Evolutionary conservation across 2,113 vertebrate species (phyloP), one percentile per base, ranked within the genome.

Genomic region (Chaetops frenatus): DNA sequence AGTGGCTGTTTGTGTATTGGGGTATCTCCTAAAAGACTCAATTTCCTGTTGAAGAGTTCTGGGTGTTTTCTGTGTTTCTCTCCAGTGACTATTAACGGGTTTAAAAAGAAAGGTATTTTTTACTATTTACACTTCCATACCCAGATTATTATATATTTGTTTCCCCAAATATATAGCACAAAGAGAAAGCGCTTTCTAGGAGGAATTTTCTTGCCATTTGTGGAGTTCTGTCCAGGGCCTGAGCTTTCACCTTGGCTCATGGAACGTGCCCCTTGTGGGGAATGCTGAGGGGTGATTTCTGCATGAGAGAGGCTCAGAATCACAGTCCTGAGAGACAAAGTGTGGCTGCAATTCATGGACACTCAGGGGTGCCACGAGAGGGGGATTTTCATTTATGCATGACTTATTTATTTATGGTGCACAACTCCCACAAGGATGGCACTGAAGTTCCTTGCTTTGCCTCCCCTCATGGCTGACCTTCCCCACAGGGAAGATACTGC

Each of bases 341-440:
- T 6, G 22, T 8, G 28, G 42, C 35, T 80, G 65, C 44, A 42
- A 1, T 9, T 18, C 23, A 1, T 3, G 38, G 0, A 0, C 35
- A 28, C 48, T 23, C 79, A 54, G 76, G 71, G 62, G 16, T 36
- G 35, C 42, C 45, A 4, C 24, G 48, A 22, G 47, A 47, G 48
- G 28, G 42, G 24, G 27, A 28, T n/a, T 81, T 95, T 31, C n/a
- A n/a, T 20, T 12, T 40, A 4, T 0, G 0, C 6, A 2, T 2
- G 24, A 40, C 28, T 60, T 33, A 28, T 9, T 60, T 33, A 28
- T 9, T 82, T 13, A 27, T 6, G 31, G 33, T 24, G 67, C n/a
- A 28, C 17, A 19, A 0, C 8, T 31, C 19, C 35, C 27, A 5
- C 58, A 33, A 48, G 24, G 35, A 5, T 2, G 24, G 18, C 21